Conservation (phyloP, 2,113 vertebrate species). For the Seriola quinqueradiata region DNA sequence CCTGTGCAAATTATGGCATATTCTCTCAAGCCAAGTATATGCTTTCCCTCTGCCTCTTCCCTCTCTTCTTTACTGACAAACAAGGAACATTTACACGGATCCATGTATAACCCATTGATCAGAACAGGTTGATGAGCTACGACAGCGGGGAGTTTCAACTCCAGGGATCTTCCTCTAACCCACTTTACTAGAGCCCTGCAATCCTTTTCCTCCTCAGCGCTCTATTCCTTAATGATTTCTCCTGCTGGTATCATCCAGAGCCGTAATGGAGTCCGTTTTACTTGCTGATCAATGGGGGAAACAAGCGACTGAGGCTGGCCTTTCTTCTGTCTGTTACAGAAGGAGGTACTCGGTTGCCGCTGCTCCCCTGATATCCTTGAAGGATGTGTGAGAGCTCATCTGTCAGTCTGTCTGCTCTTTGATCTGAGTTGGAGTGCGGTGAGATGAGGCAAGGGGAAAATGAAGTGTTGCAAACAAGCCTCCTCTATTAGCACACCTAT, state of each 20-base stretch:
- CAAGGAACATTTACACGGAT: neutral
- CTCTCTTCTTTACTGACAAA: neutral
- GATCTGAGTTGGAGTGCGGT: constrained; percentile 17
- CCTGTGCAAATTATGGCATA: neutral
- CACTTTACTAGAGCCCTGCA: constrained; percentile 54
- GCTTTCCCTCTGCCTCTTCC: neutral
- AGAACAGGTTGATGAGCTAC: constrained; percentile 43
- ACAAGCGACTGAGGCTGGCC: constrained; percentile 17
- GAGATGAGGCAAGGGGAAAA: constrained; percentile 15
- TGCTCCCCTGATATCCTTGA: constrained; percentile 31
- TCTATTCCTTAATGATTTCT: constrained; percentile 60
- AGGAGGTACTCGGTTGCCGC: constrained; percentile 3
- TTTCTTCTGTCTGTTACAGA: constrained; percentile 48
- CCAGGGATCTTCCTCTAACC: constrained; percentile 62
- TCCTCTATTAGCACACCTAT: neutral
- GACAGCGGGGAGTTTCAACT: constrained; percentile 38
- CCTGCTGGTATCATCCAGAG: constrained; percentile 44
- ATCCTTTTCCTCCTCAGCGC: constrained; percentile 13
- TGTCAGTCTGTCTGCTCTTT: constrained; percentile 62
- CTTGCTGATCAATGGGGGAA: constrained; percentile 63
- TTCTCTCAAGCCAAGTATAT: neutral
- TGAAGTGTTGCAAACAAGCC: constrained; percentile 2
- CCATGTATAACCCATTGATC: constrained; percentile 40
- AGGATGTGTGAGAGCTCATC: constrained; percentile 58
- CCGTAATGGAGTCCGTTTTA: constrained; percentile 51